Base-by-base conservation (phyloP, 1,140 invertebrate species). In the Chironomus tepperi region DNA sequence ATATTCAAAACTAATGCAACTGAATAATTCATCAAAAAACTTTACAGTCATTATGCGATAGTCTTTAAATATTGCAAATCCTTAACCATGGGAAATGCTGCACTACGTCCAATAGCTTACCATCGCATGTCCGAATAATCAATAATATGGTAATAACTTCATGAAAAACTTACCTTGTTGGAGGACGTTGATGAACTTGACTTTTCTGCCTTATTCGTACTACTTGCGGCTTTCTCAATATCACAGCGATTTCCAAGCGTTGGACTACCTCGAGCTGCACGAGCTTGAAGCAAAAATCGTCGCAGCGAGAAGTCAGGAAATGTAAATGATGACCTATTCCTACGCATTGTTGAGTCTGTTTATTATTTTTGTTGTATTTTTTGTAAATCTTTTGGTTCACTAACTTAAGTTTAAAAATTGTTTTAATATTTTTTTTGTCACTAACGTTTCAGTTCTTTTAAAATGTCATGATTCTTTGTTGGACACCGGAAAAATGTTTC, bases 271-370 rank as follows among this genome's bases (percentile, higher is more conserved):
- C 75, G 47, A 18, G 73, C 75, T 43, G 65, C 75, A 16, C 73
- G 65, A 7, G 74, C 72, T 76, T 76, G 75, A 15, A 76, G 65
- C 34, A 76, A 42, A 3, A 76, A 57, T 19, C 75, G 70, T 16
- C 75, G 19, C 16, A 76, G 19, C 7, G 75, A 76, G 65, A 76
- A 76, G 19, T 73, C 75, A 7, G 75, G 74, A 34, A 70, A 57
- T 16, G n/a, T 73, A 6, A 75, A 73, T 12, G 72, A 70, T 21
- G 65, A 70, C 6, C 65, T 18, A 16, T 70, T 70, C 9, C 65
- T 18, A 70, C 65, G 65, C 65, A 70, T 70, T 70, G 19, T 18
- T 18, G 65, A 57, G 12, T n/a, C 47, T n/a, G 24, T 57, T 57
- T 57, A 15, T 57, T 57, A n/a, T 0, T 57, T n/a, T n/a, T 34